Base-by-base conservation (phyloP, 2,888 invertebrate species). In the Pristionchus exspectatus region DNA sequence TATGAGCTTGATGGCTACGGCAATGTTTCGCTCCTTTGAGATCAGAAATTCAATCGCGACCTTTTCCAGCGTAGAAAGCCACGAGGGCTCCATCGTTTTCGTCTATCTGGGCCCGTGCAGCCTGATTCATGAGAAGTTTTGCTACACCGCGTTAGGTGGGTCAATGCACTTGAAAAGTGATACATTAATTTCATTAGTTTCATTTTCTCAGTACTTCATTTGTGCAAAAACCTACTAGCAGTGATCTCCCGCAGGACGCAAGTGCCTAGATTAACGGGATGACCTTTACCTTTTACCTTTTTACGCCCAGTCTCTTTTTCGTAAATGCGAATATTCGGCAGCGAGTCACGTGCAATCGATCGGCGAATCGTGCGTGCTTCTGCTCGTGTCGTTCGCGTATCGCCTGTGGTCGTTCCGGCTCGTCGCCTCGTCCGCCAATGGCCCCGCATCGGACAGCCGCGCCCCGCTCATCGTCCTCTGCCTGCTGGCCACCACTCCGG, bases 61-160 rank as follows among this genome's bases (percentile, higher is more conserved):
- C n/a, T 5, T 27, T 27, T 81, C 54, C 27, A 81, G 81, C 27
- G 81, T 81, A 27, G 33, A 30, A 18, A 81, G 24, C 7, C 24
- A 44, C 50, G 81, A 81, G 14, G 81, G 81, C 21, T 33, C 81
- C 54, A 81, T 81, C 50, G 50, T 81, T 12, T 81, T 50, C 16
- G 50, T 81, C 27, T 81, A 81, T n/a, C 12, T 81, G 14, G 81
- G 81, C 0, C 81, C 81, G 50, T 81, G 50, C 27, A 54, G 7
- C 10, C 14, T 54, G 24, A 81, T 81, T 54, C 44, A n/a, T 21
- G 24, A 24, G 0, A 24, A 7, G 18, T 50, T 81, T 4, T 81
- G 81, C 81, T 81, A 81, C 50, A 27, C 27, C 16, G 81, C 50
- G 50, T 50, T 44, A 10, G 81, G 81, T 81, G n/a, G n/a, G n/a